These are phyloP conservation scores for Mesoclemmys tuberculata DNA, from an alignment of 2,113 vertebrate species.

Conservation along the genomic window DNA sequence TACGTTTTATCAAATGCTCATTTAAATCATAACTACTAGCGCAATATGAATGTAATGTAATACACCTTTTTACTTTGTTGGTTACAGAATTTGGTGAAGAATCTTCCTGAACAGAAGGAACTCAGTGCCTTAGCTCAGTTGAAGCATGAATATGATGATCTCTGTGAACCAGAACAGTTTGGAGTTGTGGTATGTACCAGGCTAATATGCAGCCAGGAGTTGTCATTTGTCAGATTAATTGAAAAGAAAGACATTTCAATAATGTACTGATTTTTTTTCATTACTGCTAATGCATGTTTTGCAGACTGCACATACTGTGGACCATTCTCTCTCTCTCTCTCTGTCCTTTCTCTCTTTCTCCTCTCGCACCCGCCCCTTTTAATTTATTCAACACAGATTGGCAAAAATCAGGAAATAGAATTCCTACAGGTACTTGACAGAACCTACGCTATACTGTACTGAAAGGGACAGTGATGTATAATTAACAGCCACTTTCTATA, in stretches of 20 bases:
- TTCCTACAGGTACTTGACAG: background rate
- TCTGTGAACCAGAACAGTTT: conserved; percentile 96
- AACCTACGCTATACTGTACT: background rate
- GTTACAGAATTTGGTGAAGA: conserved; percentile 94
- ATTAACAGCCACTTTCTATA: conserved; percentile 54
- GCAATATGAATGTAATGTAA: background rate
- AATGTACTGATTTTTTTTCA: conserved; percentile 8
- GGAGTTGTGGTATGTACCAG: conserved; percentile 93
- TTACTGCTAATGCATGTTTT: conserved; percentile 16
- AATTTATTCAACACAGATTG: conserved; percentile 15
- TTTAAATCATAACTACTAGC: conserved; percentile 1
- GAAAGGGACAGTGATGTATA: background rate
- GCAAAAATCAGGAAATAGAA: conserved; percentile 11
- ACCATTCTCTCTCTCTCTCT: background rate
- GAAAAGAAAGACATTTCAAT: conserved; percentile 30
- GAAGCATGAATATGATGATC: conserved; percentile 92
- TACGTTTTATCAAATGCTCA: conserved; percentile 26
- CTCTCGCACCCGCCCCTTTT: background rate
- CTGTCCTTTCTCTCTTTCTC: too few relatives aligned
- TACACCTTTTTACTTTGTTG: conserved; percentile 57
- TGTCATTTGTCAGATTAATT: background rate
- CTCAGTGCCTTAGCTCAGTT: conserved; percentile 91
- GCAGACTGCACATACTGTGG: background rate
- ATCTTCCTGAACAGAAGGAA: conserved; percentile 95
- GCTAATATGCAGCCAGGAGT: background rate